Percentiles rank a stretch among this genome's conserved stretches.
phyloP scores from a whole-genome alignment of 2,797 vertebrate genomes.

The Lophius americanus region DNA sequence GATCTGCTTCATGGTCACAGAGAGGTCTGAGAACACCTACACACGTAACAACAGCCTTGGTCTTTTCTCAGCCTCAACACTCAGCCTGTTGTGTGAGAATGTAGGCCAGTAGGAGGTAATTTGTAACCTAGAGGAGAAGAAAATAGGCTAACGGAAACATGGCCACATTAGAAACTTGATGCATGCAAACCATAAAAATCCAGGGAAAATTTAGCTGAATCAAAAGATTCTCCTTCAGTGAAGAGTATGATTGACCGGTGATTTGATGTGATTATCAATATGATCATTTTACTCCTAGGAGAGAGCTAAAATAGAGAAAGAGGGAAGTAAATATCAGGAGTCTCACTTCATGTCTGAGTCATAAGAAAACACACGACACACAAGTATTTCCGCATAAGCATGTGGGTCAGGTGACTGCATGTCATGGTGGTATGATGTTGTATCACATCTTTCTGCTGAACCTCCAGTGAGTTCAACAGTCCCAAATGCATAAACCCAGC shows the following conservation, averaged over 20 bases:
- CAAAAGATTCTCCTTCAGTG: background rate
- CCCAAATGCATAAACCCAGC: too few species aligned
- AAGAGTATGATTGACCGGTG: background rate
- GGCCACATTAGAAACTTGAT: background rate
- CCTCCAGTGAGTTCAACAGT: background rate
- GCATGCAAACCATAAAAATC: background rate
- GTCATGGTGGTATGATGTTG: slow-evolving; percentile 20
- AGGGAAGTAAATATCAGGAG: slow-evolving; percentile 40
- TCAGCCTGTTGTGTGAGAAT: slow-evolving; percentile 38
- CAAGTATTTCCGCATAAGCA: slow-evolving; percentile 30
- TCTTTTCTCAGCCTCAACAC: slow-evolving; percentile 3
- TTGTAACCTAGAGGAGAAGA: slow-evolving; percentile 58
- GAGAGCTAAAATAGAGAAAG: slow-evolving; percentile 4
- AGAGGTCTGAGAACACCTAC: background rate
- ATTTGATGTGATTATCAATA: background rate
- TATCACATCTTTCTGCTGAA: slow-evolving; percentile 1
- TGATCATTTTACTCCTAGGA: background rate
- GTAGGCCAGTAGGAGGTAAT: slow-evolving; percentile 50
- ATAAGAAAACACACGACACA: slow-evolving; percentile 30
- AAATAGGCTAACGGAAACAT: slow-evolving; percentile 27
- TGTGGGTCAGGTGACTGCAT: slow-evolving; percentile 24
- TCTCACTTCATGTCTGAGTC: slow-evolving; percentile 44
- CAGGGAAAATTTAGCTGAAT: background rate
- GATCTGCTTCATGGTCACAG: background rate
- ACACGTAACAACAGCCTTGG: slow-evolving; percentile 2